Conservation (phyloP, 2,888 invertebrate species). For the Tryphoninae sp. region DNA sequence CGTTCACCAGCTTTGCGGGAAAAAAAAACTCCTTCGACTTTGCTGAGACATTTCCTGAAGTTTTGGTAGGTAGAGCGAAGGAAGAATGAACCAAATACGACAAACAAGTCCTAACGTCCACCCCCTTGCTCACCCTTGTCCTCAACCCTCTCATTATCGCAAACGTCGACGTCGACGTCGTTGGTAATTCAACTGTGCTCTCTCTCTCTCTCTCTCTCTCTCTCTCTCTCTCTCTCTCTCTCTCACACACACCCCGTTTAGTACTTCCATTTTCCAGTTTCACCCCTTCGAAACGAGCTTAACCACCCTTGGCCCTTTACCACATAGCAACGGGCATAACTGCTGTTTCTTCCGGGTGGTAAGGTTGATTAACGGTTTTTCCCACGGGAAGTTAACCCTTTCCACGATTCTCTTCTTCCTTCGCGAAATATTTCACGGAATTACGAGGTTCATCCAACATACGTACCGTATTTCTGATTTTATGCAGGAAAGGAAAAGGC, state of each 20-base stretch:
- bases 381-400: conserved; percentile 25
- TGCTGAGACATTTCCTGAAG: neutral
- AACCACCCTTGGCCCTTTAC: neutral
- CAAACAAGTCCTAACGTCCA: conserved; percentile 28
- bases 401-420: conserved; percentile 24
- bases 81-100: conserved; percentile 22
- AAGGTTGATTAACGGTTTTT: conserved; percentile 47
- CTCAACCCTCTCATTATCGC: conserved; percentile 22
- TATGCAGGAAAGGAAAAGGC: neutral
- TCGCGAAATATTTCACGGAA: neutral
- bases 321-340: conserved; percentile 9
- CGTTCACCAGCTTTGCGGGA: neutral
- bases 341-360: conserved; percentile 25
- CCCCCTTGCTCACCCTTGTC: no score
- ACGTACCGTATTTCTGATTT: neutral
- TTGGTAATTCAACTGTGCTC: conserved; percentile 52
- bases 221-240: no score
- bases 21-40: neutral
- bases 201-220: neutral
- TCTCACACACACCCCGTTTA: conserved; percentile 28
- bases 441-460: neutral
- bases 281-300: conserved; percentile 9
- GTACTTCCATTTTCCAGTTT: conserved; percentile 43
- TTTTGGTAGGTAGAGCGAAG: neutral
- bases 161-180: conserved; percentile 23